Base-by-base conservation (phyloP, 2,113 vertebrate genomes). In the Python bivittatus region DNA sequence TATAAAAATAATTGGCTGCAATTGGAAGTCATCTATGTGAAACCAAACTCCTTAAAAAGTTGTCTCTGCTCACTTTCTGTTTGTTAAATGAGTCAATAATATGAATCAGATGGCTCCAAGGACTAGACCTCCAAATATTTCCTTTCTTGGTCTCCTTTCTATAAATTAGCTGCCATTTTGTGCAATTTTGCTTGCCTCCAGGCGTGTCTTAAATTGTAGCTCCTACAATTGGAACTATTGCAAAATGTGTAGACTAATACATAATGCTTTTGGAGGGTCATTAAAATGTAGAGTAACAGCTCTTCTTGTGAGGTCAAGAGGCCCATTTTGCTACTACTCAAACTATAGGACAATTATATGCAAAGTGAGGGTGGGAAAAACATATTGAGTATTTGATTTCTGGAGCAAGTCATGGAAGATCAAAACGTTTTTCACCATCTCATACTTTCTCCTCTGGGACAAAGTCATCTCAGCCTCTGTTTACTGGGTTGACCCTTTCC, bases 1-100 rank as follows among this genome's bases (percentile, higher is more conserved):
- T 98, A 98, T 98, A 98, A 98, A 99, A 99, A 99, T 99, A 99
- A 99, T 99, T 98, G 98, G 97, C 98, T 98, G 97, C 98, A 97
- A 98, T 98, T 97, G 97, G 97, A 96, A 97, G 97, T 97, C 96
- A 97, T 98, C 98, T 97, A 97, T 95, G 96, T 97, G 96, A 98
- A 97, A 97, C 97, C 97, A 97, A 97, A 97, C 97, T 97, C 98
- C 97, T 98, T 98, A 98, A 98, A 98, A 98, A 98, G 97, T 97
- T 98, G 98, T 98, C 97, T 98, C 98, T 98, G 98, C 97, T 98
- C 97, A 98, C 98, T 98, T 98, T 98, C 97, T 98, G 97, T 98
- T 98, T 98, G 97, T 97, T 97, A 97, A 98, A 98, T 97, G 98
- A 98, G 97, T 98, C 97, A 98, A 98, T 98, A 98, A 98, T 98